Conservation (phyloP, 2,888 invertebrate species). For the Hirtodrosophila duncani region DNA sequence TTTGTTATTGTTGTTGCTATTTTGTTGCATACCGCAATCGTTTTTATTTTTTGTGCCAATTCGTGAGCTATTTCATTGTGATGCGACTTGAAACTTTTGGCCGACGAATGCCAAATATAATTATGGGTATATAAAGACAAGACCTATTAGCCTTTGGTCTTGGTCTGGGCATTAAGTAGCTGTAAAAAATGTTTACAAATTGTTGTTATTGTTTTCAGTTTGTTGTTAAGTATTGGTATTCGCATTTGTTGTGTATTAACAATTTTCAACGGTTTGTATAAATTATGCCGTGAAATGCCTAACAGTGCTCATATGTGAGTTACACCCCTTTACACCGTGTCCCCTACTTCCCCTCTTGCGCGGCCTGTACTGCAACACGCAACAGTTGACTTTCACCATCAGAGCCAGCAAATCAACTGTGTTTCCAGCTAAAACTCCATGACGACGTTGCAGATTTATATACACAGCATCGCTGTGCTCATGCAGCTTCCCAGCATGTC, state of each 20-base stretch:
- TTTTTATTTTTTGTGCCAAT: not conserved
- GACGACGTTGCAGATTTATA: conserved; percentile 9
- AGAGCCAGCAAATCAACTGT: conserved; percentile 6
- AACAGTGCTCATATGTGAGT: conserved; percentile 52
- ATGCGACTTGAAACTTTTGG: conserved; percentile 1
- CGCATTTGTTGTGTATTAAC: conserved; percentile 14
- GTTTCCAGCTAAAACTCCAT: conserved; percentile 11
- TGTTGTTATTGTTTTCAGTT: conserved; percentile 4
- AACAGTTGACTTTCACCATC: conserved; percentile 66
- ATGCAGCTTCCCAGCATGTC: conserved; percentile 47
- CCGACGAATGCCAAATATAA: conserved; percentile 22
- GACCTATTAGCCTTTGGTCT: conserved; percentile 18
- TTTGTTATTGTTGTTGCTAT: conserved; percentile 15
- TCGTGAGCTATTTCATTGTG: conserved; percentile 13
- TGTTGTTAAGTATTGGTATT: conserved; percentile 7
- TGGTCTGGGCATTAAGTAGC: conserved; percentile 9
- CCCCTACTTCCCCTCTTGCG: not conserved
- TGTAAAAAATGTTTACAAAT: conserved; percentile 15
- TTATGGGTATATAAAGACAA: conserved; percentile 8
- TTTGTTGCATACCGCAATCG: conserved; percentile 4
- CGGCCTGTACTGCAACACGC: conserved; percentile 64
- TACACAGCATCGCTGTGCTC: conserved; percentile 27
- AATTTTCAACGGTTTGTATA: conserved; percentile 47
- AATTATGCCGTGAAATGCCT: conserved; percentile 55
- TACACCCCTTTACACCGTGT: not conserved